phyloP scores from a whole-genome alignment of 2,888 invertebrate species.

The Diplolepis rosae region DNA sequence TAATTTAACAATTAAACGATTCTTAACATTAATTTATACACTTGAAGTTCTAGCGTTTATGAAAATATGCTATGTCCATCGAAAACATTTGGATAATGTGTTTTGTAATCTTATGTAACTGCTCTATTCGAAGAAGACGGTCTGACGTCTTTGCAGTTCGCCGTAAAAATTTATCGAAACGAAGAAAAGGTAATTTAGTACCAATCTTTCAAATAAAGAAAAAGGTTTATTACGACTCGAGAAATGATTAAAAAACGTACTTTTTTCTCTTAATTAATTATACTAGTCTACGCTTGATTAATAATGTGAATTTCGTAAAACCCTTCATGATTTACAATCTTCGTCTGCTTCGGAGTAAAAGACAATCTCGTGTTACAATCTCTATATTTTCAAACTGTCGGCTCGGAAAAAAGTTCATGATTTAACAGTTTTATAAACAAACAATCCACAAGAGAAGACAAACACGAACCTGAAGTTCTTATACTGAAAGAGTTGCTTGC shows the following conservation, averaged over 20 bases:
- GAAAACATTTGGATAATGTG: background rate
- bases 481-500: background rate
- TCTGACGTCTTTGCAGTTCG: background rate
- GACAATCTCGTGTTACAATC: background rate
- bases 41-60: too few relatives aligned
- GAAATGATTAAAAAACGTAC: too few relatives aligned
- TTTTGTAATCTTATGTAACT: background rate
- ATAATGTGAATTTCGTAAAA: too few relatives aligned
- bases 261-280: too few relatives aligned
- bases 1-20: too few relatives aligned
- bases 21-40: too few relatives aligned
- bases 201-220: background rate
- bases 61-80: too few relatives aligned
- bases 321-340: too few relatives aligned
- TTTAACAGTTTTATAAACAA: slow-evolving; percentile 1
- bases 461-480: background rate
- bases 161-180: background rate
- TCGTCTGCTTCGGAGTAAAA: too few relatives aligned
- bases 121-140: background rate
- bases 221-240: too few relatives aligned
- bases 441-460: slow-evolving; percentile 12
- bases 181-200: background rate
- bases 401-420: background rate
- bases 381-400: background rate
- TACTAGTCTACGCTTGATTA: too few relatives aligned